A percentile compares a stretch with the other conserved stretches of the same genome.
These are phyloP conservation scores for Cariama cristata DNA, from an alignment of 2,113 vertebrate species.

Conservation along the genomic window DNA sequence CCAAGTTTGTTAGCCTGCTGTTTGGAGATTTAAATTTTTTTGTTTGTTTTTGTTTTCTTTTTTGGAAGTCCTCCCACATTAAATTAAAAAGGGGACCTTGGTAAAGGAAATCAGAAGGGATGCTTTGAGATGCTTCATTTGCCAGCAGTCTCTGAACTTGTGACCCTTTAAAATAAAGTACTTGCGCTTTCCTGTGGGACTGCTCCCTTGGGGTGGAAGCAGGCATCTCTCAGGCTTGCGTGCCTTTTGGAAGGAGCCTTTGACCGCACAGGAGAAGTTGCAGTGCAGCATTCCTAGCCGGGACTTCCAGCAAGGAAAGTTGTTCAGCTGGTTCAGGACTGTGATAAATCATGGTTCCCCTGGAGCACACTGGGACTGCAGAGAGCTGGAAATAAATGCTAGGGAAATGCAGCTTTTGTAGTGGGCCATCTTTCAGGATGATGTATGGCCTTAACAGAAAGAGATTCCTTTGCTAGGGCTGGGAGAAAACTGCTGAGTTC, in stretches of 20 bases:
- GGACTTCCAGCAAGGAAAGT: slow-evolving; percentile 26
- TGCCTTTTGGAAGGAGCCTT: slow-evolving; percentile 16
- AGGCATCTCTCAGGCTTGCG: background rate
- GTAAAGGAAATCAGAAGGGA: slow-evolving; percentile 9
- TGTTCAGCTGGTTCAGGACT: slow-evolving; percentile 6
- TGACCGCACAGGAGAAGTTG: slow-evolving; percentile 38
- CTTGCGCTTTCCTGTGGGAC: slow-evolving; percentile 8
- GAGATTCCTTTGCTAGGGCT: slow-evolving; percentile 4
- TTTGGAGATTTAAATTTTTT: background rate
- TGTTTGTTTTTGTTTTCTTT: background rate
- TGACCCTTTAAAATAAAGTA: slow-evolving; percentile 39
- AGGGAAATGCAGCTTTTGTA: slow-evolving; percentile 43
- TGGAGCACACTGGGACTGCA: background rate
- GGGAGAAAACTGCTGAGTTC: slow-evolving; percentile 17
- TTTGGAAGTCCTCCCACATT: slow-evolving; percentile 9
- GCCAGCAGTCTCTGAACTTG: slow-evolving; percentile 46
- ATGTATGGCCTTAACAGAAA: slow-evolving; percentile 31
- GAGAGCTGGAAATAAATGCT: slow-evolving; percentile 44
- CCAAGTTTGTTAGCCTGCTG: slow-evolving; percentile 20
- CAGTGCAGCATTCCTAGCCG: background rate
- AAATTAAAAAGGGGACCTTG: slow-evolving; percentile 22
- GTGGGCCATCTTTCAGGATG: slow-evolving; percentile 45
- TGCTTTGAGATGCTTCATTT: slow-evolving; percentile 25
- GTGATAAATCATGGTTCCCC: slow-evolving; percentile 41
- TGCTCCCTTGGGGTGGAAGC: background rate